A percentile compares a stretch with the other conserved stretches of the same genome.
phyloP scores from a whole-genome alignment of 2,797 vertebrate genomes.

The Glossophaga mutica region DNA sequence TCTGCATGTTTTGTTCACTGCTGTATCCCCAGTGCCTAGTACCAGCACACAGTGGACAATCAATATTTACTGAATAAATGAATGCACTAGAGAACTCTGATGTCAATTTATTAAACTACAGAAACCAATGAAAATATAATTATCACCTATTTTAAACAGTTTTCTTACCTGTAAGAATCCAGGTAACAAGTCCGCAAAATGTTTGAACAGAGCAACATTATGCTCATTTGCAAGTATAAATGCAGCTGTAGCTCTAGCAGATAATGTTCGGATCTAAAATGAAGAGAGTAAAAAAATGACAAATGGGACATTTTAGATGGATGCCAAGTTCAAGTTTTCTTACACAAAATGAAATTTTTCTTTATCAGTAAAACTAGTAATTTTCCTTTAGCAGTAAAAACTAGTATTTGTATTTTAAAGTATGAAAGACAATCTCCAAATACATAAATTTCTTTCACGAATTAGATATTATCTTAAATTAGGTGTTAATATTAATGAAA shows the following conservation, averaged over 20 bases:
- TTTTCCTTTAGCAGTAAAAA: neutral
- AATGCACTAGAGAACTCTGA: neutral
- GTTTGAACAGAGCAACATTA: conserved; percentile 94
- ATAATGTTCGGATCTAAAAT: conserved; percentile 91
- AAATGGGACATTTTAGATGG: neutral
- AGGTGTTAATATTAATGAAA: neutral
- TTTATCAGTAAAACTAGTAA: neutral
- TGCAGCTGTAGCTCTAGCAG: conserved; percentile 93
- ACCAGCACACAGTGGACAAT: neutral
- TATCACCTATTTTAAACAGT: neutral
- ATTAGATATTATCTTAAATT: neutral
- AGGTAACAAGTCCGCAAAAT: conserved; percentile 95
- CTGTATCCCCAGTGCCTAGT: neutral
- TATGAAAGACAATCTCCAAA: neutral
- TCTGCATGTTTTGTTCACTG: neutral
- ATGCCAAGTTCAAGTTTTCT: neutral
- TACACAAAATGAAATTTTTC: neutral
- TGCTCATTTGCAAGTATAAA: conserved; percentile 97
- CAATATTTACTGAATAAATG: neutral
- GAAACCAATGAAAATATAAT: neutral
- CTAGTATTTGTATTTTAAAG: neutral
- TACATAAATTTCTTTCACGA: neutral
- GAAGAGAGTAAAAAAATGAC: neutral
- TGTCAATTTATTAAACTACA: neutral
- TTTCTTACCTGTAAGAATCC: conserved; percentile 93